These are phyloP conservation scores for Todiramphus chloris DNA, from an alignment of 2,113 vertebrate species.

Conservation along the genomic window DNA sequence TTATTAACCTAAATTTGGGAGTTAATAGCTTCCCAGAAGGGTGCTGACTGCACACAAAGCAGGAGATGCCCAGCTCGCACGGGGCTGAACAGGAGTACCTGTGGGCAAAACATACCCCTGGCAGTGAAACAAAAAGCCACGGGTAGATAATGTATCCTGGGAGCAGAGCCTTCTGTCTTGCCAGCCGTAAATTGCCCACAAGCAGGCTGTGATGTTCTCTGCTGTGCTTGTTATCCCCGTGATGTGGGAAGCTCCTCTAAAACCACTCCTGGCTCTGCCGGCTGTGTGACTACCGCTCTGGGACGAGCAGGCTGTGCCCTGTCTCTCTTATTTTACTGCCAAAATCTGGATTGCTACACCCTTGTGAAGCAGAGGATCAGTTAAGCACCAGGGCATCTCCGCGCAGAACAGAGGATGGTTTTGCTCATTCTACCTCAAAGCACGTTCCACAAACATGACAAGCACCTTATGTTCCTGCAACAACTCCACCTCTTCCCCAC, in stretches of 20 bases:
- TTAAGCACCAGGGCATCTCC: neutral
- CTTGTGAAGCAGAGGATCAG: neutral
- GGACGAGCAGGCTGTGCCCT: neutral
- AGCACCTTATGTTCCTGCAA: neutral
- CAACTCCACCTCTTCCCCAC: neutral
- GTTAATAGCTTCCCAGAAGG: neutral
- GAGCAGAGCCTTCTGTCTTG: neutral
- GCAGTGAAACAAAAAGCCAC: neutral
- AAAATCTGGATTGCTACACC: neutral
- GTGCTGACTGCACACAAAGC: neutral
- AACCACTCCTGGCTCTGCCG: neutral
- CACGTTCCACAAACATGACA: fast-evolving
- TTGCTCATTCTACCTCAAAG: neutral
- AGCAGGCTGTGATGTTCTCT: neutral
- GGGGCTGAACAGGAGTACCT: neutral
- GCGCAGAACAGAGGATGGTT: neutral
- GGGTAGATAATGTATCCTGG: neutral
- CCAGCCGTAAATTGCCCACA: neutral
- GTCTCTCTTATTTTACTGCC: neutral
- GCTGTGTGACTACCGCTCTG: neutral
- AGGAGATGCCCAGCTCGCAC: neutral
- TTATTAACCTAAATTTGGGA: neutral
- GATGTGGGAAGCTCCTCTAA: neutral
- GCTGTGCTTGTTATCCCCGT: neutral
- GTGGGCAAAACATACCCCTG: neutral